phyloP scores from a whole-genome alignment of 2,888 invertebrate species.

The Sinhomidia bicolor region DNA sequence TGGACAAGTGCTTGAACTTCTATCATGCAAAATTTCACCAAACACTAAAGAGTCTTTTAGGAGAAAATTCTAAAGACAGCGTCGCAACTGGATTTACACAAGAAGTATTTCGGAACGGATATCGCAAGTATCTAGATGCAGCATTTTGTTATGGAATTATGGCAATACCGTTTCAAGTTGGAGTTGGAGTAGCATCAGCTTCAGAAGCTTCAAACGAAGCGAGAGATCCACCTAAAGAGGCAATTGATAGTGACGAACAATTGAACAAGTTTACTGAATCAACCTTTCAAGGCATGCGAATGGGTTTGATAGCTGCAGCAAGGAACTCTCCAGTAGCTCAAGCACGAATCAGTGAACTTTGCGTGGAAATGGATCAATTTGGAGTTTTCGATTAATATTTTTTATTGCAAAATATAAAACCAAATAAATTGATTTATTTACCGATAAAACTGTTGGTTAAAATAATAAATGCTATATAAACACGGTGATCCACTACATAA shows the following conservation, averaged over 20 bases:
- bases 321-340: conserved; percentile 30
- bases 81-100: neutral
- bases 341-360: conserved; percentile 1
- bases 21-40: conserved; percentile 66
- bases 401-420: too few species aligned
- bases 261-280: neutral
- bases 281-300: neutral
- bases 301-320: neutral
- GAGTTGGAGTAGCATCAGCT: neutral
- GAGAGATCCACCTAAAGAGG: neutral
- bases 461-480: too few species aligned
- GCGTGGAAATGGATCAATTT: conserved; percentile 33
- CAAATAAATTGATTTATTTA: too few species aligned
- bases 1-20: conserved; percentile 53
- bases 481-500: too few species aligned
- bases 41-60: conserved; percentile 12
- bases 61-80: neutral
- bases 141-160: conserved; percentile 34
- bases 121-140: neutral
- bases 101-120: conserved; percentile 41
- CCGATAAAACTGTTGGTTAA: too few species aligned
- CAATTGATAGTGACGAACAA: neutral
- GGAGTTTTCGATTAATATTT: conserved; percentile 3
- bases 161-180: conserved; percentile 55
- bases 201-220: neutral